Percentiles rank a stretch among this genome's conserved stretches.
Evolutionary conservation across 2,113 vertebrate genomes (phyloP).

Genomic region (Tragelaphus strepsiceros): DNA sequence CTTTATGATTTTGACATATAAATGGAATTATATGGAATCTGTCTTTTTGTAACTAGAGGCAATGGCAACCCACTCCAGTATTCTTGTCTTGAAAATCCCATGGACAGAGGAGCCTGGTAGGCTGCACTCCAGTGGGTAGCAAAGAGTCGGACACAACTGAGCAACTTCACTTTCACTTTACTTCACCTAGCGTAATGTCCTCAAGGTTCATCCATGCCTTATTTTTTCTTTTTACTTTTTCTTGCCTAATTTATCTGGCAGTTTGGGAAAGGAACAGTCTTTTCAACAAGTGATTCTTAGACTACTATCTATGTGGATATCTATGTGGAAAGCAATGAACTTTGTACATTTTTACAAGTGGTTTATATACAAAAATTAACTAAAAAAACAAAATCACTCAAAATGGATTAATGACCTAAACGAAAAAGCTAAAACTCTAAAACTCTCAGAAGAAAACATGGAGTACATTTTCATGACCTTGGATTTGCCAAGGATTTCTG

Average conservation of each 20-base stretch:
- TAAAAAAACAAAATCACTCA: not conserved
- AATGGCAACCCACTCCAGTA: too few relatives aligned
- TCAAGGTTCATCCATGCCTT: not conserved
- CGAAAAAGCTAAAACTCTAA: not conserved
- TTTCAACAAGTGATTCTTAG: not conserved
- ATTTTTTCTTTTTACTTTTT: not conserved
- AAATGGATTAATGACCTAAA: not conserved
- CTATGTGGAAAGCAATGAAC: not conserved
- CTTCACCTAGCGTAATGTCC: not conserved
- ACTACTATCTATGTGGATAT: not conserved
- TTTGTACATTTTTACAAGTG: not conserved
- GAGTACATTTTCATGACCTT: not conserved
- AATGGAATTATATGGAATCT: not conserved
- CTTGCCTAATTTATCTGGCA: not conserved
- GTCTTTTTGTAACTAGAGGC: not conserved
- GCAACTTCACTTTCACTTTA: not conserved
- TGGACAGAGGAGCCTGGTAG: too few relatives aligned
- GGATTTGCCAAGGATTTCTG: not conserved
- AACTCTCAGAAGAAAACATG: not conserved
- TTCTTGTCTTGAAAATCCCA: too few relatives aligned
- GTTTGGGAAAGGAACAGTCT: not conserved
- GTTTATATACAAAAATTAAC: not conserved
- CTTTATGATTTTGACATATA: not conserved
- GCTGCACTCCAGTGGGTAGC: too few relatives aligned
- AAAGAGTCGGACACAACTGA: too few relatives aligned